Evolutionary conservation across 2,888 invertebrate species (phyloP).

Genomic region (Mimachlamys varia): DNA sequence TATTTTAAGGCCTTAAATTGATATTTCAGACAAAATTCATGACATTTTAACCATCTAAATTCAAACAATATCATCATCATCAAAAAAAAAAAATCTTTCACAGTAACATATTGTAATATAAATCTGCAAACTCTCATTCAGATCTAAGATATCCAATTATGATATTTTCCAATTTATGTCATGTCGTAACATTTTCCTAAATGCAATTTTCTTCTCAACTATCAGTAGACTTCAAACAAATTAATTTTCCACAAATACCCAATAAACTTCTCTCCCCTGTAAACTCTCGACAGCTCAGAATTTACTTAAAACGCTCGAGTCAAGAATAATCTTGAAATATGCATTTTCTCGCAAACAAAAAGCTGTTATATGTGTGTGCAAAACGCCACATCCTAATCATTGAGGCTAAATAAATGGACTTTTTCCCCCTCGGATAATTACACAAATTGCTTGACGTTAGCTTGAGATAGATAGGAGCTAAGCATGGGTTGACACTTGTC

Average conservation of each 20-base stretch:
- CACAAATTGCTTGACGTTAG: neutral
- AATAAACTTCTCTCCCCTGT: neutral
- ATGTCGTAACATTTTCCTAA: neutral
- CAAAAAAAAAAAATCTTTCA: neutral
- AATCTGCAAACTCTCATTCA: neutral
- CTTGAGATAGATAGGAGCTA: neutral
- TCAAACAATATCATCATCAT: neutral
- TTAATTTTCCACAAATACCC: neutral
- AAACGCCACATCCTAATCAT: neutral
- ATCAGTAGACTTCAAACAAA: slow-evolving; percentile 20
- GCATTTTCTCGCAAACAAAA: neutral
- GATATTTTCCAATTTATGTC: neutral
- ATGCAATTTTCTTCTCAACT: slow-evolving; percentile 14
- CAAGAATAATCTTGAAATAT: slow-evolving; percentile 1
- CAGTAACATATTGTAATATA: too few species aligned
- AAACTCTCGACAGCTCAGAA: neutral
- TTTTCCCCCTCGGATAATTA: slow-evolving; percentile 11
- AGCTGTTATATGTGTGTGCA: neutral
- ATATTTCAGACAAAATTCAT: neutral
- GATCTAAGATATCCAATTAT: neutral
- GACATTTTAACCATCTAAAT: neutral
- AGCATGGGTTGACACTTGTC: neutral
- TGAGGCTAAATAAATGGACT: neutral
- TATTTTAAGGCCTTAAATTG: neutral
- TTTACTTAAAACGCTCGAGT: neutral